These are phyloP conservation scores for Drosophila equinoxialis DNA, from an alignment of 1,140 invertebrate genomes.

Conservation along the genomic window DNA sequence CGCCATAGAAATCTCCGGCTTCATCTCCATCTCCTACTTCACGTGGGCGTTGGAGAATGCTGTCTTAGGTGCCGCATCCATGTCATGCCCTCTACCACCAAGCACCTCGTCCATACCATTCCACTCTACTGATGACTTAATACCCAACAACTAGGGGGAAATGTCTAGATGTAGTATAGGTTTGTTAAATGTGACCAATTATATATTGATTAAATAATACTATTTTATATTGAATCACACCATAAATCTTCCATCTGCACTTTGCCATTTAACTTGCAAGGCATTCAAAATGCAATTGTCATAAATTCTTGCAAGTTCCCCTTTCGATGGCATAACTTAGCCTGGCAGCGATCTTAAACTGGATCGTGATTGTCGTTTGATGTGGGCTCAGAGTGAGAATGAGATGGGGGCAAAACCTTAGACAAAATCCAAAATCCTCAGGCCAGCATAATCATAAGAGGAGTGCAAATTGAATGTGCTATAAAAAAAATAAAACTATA, in stretches of 20 bases:
- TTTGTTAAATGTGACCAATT: not conserved
- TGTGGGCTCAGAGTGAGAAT: no score
- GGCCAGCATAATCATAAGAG: no score
- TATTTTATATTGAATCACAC: conserved; percentile 49
- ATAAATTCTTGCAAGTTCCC: conserved; percentile 49
- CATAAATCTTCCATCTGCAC: conserved; percentile 58
- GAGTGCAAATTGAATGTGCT: no score
- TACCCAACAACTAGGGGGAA: conserved; percentile 31
- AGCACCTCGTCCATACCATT: not conserved
- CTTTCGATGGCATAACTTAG: conserved; percentile 26
- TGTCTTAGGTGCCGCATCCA: conserved; percentile 54
- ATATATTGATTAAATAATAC: conserved; percentile 55
- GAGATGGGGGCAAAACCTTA: no score
- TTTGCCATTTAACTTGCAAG: conserved; percentile 61
- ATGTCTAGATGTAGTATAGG: conserved; percentile 35
- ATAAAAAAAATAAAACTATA: no score
- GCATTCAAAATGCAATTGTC: conserved; percentile 62
- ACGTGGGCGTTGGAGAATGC: conserved; percentile 66
- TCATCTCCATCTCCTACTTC: not conserved
- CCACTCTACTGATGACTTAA: conserved; percentile 51
- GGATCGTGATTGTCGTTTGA: conserved; percentile 50
- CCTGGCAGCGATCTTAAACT: conserved; percentile 47
- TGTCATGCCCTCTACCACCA: not conserved
- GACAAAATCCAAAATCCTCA: no score
- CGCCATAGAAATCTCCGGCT: not conserved